These are phyloP conservation scores for Imbricaverruca yamaguchii DNA, from an alignment of 2,888 invertebrate species.

Conservation along the genomic window DNA sequence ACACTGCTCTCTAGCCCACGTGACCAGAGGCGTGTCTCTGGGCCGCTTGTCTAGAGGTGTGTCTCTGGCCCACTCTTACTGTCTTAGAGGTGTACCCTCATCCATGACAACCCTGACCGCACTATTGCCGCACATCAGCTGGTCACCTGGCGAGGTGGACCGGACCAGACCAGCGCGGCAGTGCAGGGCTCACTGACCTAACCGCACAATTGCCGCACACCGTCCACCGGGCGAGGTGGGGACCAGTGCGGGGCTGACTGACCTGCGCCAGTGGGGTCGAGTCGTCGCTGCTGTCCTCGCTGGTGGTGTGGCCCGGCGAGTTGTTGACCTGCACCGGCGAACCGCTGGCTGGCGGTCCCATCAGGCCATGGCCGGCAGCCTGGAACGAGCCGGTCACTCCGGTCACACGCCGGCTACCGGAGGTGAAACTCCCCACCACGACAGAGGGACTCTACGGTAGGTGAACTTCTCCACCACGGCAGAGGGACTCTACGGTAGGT, in stretches of 20 bases:
- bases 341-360: constrained; percentile 22
- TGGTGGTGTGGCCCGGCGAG: constrained; percentile 53
- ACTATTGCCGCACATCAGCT: too few relatives aligned
- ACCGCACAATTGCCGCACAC: too few relatives aligned
- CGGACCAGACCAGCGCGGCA: neutral
- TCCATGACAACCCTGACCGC: too few relatives aligned
- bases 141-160: too few relatives aligned
- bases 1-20: too few relatives aligned
- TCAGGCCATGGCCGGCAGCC: neutral
- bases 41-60: too few relatives aligned
- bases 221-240: too few relatives aligned
- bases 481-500: neutral
- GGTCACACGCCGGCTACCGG: neutral
- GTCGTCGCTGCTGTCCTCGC: constrained; percentile 77
- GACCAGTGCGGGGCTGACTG: neutral
- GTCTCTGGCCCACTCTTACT: too few relatives aligned
- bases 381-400: neutral
- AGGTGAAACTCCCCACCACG: neutral
- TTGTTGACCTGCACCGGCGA: constrained; percentile 48
- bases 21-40: too few relatives aligned
- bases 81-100: too few relatives aligned
- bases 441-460: neutral
- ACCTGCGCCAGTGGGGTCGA: constrained; percentile 25
- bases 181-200: neutral
- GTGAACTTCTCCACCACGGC: neutral